These are phyloP conservation scores for Phengaris alcon DNA, from an alignment of 2,888 invertebrate species.

Conservation along the genomic window DNA sequence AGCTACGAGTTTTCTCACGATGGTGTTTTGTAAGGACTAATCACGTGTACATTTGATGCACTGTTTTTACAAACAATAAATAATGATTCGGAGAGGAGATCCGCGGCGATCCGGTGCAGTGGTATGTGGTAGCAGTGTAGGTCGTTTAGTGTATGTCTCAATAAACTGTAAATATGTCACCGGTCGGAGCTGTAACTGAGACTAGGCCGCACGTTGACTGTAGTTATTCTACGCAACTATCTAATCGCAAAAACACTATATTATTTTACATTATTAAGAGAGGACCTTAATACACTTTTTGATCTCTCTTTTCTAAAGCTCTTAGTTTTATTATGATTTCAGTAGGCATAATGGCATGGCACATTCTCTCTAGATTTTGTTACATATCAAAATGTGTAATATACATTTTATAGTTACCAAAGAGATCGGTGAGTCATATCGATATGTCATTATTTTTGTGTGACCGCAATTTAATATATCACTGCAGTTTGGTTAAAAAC, in stretches of 20 bases:
- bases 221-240: too few species aligned
- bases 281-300: too few species aligned
- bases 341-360: not conserved
- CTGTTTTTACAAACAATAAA: conserved; percentile 16
- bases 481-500: conserved; percentile 21
- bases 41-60: not conserved
- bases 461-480: conserved; percentile 23
- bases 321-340: too few species aligned
- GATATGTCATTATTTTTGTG: conserved; percentile 15
- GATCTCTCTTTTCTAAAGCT: too few species aligned
- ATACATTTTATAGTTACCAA: not conserved
- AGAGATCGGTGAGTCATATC: conserved; percentile 10
- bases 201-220: not conserved
- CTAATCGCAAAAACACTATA: too few species aligned
- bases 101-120: not conserved
- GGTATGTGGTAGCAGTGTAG: not conserved
- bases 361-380: not conserved
- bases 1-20: not conserved
- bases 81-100: not conserved
- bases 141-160: not conserved
- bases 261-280: too few species aligned
- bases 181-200: not conserved
- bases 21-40: not conserved
- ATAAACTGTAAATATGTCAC: not conserved
- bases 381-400: not conserved